Evolutionary conservation across 2,888 invertebrate species (phyloP), one percentile per base, ranked within the genome.

Genomic region (Nasonovia ribisnigri): DNA sequence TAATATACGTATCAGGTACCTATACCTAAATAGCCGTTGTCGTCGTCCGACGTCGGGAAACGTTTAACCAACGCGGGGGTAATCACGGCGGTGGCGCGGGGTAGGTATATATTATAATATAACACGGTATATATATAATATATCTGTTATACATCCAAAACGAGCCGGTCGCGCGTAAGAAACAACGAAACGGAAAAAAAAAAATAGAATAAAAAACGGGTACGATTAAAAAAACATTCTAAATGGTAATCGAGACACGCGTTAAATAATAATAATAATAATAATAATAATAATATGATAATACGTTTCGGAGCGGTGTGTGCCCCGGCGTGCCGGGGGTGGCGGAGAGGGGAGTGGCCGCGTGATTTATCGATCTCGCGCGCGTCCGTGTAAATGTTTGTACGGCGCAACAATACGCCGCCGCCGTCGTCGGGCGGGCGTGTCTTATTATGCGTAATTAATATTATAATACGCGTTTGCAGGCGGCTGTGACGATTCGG

Each of bases 231-330:
- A 92, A 93, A 93, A 84, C 93, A 90, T 89, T 93, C 93, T 93
- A 93, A 93, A 93, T 93, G 93, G 77, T 93, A 93, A 93, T 93
- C 93, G 46, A 90, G 89, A 93, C 93, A 77, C 89, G 93, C 89
- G 93, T 93, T 60, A 87, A 92, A 48, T 92, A 86, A 92, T 60
- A 54, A 60, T 46, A 84, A 54, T 54, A 91, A 84, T 54, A 91
- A 91, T 54, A 91, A 84, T 54, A 91, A 91, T 91, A 91, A 91
- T 57, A 91, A 86, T 91, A 91, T 91, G 91, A 91, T 91, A 91
- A 91, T 91, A 91, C 54, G 77, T 77, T 77, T 77, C 36, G 48
- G 43, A 86, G 43, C 91, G 46, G 42, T 54, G 91, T 29, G 54
- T 20, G 91, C 42, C 84, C n/a, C n/a, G 90, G 42, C 29, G 36